phyloP scores from a whole-genome alignment of 2,113 vertebrate genomes.

The Rhynchomys soricoides region DNA sequence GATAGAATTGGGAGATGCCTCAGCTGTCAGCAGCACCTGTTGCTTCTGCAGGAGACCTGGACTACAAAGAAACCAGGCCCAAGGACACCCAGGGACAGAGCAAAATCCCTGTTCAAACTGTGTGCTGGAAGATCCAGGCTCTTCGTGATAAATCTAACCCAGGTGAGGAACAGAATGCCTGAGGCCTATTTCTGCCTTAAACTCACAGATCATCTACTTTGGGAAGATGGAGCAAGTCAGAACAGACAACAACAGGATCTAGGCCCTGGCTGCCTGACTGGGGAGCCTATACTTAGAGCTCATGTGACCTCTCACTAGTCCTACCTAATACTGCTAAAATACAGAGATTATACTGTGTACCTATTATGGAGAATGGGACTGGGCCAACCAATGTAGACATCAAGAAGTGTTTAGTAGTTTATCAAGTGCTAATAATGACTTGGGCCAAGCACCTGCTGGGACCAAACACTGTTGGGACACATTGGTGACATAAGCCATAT shows the following conservation, averaged over 20 bases:
- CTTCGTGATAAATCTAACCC: background rate
- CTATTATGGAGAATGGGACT: background rate
- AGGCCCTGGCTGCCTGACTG: background rate
- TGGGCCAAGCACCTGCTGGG: background rate
- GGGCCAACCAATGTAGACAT: rapidly evolving
- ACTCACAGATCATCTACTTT: too few species aligned
- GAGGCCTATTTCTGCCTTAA: background rate
- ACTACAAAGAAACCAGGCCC: background rate
- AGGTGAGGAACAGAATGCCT: background rate
- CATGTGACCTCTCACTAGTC: too few species aligned
- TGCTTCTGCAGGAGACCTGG: background rate
- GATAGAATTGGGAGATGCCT: background rate
- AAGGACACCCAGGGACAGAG: background rate
- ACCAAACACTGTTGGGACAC: background rate
- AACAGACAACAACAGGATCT: background rate
- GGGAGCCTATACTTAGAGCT: background rate
- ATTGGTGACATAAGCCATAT: background rate
- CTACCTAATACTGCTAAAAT: background rate
- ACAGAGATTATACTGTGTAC: background rate
- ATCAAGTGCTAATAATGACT: background rate
- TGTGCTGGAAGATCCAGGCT: background rate
- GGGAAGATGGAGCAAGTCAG: background rate
- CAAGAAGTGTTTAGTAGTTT: background rate
- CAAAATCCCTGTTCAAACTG: background rate
- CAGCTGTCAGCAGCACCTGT: background rate